Percentiles rank a stretch among this genome's conserved stretches.
These are phyloP conservation scores for Willowsia nigromaculata DNA, from an alignment of 2,888 invertebrate species.

Conservation along the genomic window DNA sequence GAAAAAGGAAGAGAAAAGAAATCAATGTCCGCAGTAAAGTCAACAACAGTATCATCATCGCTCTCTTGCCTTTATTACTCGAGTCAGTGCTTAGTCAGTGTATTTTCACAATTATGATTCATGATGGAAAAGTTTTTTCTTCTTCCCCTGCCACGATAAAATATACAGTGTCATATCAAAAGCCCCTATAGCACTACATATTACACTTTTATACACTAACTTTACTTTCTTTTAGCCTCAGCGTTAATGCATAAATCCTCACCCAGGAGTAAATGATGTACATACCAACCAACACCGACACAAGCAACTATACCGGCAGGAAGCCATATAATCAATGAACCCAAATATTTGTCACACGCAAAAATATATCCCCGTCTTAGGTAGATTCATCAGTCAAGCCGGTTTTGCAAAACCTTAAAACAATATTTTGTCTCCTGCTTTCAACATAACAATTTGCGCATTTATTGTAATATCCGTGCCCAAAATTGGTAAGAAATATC, in stretches of 20 bases:
- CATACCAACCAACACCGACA: neutral
- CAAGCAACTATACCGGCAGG: neutral
- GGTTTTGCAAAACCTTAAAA: no score
- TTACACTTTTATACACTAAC: no score
- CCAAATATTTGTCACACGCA: no score
- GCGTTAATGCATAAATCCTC: neutral
- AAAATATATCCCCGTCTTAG: no score
- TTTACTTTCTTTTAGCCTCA: neutral
- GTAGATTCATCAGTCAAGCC: no score
- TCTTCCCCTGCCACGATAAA: neutral
- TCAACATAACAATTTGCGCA: no score
- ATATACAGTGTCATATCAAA: neutral
- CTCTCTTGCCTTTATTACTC: slow-evolving; percentile 59
- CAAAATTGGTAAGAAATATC: no score
- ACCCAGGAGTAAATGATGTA: neutral
- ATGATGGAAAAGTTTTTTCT: slow-evolving; percentile 62
- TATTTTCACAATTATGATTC: slow-evolving; percentile 68
- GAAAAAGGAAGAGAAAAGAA: slow-evolving; percentile 51
- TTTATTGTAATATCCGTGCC: no score
- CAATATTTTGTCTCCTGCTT: no score
- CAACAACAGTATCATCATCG: slow-evolving; percentile 66
- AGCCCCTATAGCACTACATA: neutral
- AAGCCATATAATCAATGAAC: neutral
- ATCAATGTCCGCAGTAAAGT: slow-evolving; percentile 69
- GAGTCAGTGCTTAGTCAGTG: slow-evolving; percentile 65